Evolutionary conservation across 2,113 vertebrate genomes (phyloP), one percentile per base, ranked within the genome.

Genomic region (Herpailurus yagouaroundi): DNA sequence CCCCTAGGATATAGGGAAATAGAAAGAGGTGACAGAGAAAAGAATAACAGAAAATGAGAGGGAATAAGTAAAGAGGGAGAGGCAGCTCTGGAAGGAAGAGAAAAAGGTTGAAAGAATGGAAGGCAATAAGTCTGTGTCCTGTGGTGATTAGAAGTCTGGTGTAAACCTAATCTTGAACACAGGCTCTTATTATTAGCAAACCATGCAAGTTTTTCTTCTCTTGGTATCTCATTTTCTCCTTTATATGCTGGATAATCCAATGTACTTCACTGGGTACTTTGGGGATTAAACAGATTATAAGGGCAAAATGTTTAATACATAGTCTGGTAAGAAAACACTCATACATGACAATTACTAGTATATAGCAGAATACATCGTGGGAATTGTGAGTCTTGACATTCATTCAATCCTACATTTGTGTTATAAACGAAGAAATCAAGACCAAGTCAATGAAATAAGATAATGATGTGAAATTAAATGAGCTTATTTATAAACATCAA

Each of bases 41-140:
- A 57, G 18, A n/a, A n/a, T 74, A 7, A 50, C 25, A 5, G 10
- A 25, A 71, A 82, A 88, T 6, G 38, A 15, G 74, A 52, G 19
- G 3, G 12, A 63, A 45, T 80, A 52, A 89, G 29, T 33, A 92
- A 38, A 73, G 10, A 82, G 10, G 45, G 14, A 36, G 9, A 45
- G 18, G n/a, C 3, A 55, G 18, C 19, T 14, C 5, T 27, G 12
- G 16, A 63, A 1, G 74, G 25, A 81, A 33, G 6, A 33, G 19
- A 73, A 27, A 50, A 71, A 84, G 33, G 1, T 25, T 2, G 3
- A 57, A 82, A 41, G 41, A 4, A n/a, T 1, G 0, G 12, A 31
- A 18, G 13, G 31, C 0, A 3, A 1, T 4, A 33, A 33, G 11
- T 27, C 6, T 21, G 33, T 29, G 4, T 41, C 4, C 3, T 5